A percentile compares a stretch with the other conserved stretches of the same genome.
Conservation (phyloP, 2,797 vertebrate genomes). For the Hemibagrus guttatus region DNA sequence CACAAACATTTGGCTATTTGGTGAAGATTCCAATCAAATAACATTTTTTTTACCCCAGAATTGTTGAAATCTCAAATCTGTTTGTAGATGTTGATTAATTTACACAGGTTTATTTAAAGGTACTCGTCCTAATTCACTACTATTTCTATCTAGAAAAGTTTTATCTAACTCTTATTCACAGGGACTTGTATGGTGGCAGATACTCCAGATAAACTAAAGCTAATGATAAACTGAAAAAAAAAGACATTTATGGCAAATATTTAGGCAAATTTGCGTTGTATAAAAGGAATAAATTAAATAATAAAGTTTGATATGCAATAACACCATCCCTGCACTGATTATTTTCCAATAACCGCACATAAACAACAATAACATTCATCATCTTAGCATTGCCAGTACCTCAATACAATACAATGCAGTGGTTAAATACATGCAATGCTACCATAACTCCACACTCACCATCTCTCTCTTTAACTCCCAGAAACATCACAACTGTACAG, state of each 20-base stretch:
- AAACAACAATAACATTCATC: neutral
- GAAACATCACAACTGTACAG: slow-evolving; percentile 83
- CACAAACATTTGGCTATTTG: too few species aligned
- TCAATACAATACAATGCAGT: neutral
- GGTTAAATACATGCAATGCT: neutral
- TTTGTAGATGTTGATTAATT: neutral
- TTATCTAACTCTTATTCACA: neutral
- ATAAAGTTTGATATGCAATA: neutral
- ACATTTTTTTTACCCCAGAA: neutral
- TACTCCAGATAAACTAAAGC: neutral
- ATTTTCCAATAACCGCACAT: neutral
- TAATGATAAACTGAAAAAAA: too few species aligned
- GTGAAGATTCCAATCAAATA: neutral
- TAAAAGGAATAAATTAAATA: neutral
- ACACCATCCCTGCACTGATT: neutral
- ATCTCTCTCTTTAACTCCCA: slow-evolving; percentile 91
- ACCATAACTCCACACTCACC: slow-evolving; percentile 75
- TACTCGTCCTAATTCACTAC: neutral
- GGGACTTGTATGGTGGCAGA: neutral
- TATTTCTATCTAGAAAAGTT: too few species aligned
- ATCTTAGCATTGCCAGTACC: neutral
- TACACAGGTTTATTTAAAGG: neutral
- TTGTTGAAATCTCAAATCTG: neutral
- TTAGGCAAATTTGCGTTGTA: too few species aligned
- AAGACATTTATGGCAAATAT: too few species aligned